These are phyloP conservation scores for Cylindroiulus punctatus DNA, from an alignment of 2,888 invertebrate genomes.

Conservation along the genomic window DNA sequence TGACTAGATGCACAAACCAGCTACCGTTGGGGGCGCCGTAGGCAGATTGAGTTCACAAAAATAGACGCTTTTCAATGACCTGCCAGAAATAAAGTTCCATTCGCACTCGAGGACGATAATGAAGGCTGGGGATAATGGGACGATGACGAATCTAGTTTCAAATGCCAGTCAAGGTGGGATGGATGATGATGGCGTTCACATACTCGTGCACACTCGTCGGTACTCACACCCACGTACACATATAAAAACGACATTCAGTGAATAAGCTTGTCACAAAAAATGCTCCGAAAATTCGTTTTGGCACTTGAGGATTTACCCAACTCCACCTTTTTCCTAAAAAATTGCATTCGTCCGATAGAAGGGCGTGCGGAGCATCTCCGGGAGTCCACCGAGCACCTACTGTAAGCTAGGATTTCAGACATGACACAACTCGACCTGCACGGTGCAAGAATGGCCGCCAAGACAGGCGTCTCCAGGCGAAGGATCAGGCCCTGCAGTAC, in stretches of 20 bases:
- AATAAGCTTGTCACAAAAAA: slow-evolving; percentile 36
- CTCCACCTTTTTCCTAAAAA: background rate
- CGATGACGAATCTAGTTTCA: background rate
- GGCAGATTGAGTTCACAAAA: slow-evolving; percentile 4
- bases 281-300: slow-evolving; percentile 41
- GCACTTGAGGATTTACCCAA: slow-evolving; percentile 22
- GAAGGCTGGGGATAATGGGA: background rate
- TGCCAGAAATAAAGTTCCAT: slow-evolving; percentile 15
- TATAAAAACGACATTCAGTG: background rate
- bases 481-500: background rate
- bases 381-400: background rate
- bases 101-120: background rate
- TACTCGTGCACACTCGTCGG: background rate
- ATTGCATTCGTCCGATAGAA: slow-evolving; percentile 1
- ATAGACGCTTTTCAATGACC: background rate
- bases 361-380: background rate
- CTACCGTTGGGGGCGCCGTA: background rate
- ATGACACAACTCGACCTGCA: slow-evolving; percentile 15
- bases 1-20: slow-evolving; percentile 28
- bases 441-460: background rate
- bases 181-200: background rate
- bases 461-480: background rate
- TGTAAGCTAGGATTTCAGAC: slow-evolving; percentile 33
- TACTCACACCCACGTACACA: background rate
- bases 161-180: background rate